Base-by-base conservation (phyloP, 2,113 vertebrate genomes). In the Notechis scutatus region DNA sequence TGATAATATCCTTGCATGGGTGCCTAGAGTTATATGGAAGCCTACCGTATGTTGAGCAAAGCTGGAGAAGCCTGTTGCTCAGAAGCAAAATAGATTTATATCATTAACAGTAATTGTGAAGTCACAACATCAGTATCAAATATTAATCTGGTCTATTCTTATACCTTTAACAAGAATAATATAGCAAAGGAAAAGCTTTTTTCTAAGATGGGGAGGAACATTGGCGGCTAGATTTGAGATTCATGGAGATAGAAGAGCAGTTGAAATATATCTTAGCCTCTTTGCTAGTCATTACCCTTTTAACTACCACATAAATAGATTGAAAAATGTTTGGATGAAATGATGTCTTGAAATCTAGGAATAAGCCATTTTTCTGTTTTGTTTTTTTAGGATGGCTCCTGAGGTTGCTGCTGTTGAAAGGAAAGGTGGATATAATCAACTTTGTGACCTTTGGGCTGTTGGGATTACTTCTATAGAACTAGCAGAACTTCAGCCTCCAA, bases 371-470 rank as follows among this genome's bases (percentile, higher is more conserved):
- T 55, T 92, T 90, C 0, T 96, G 8, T 52, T 52, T 52, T 1
- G 8, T 50, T 50, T 52, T 86, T 87, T 94, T 85, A 99, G 99
- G 99, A 99, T 99, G 99, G 99, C 99, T 6, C 99, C 99, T 55
- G 99, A 99, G 97, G 99, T 99, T 2, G 99, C 99, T 61, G 99
- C 99, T 5, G 99, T 99, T n/a, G 99, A 99, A 96, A 98, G 99
- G 95, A 99, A 99, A 97, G 99, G 99, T 34, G 99, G 99, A 15
- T 99, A 99, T 96, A 99, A 99, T 96, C 99, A 99, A 55, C 97
- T 99, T 56, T 99, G 99, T 97, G 99, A 99, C 88, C 98, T 99
- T 92, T 99, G 99, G 99, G 99, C 99, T 0, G 99, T 99, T 95
- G 99, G 99, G 42, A 99, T 99, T 95, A 99, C 99, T 12, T 98